These are phyloP conservation scores for Synergus laeviventris DNA, from an alignment of 2,888 invertebrate genomes.

Conservation along the genomic window DNA sequence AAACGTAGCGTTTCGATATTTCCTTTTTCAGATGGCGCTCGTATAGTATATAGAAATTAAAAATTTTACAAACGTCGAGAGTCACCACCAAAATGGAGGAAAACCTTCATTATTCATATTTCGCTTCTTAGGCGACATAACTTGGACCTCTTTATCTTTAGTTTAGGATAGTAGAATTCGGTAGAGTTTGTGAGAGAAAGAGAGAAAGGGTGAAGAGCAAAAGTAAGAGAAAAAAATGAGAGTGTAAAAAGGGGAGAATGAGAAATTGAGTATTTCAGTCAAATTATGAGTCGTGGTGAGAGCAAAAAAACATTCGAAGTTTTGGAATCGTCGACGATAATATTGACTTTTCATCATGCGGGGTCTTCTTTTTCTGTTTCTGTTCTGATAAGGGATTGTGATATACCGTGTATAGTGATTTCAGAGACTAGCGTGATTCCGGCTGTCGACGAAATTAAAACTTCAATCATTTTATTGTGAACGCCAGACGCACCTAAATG, in stretches of 20 bases:
- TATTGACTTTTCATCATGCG: constrained; percentile 1
- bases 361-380: not conserved
- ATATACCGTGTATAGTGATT: not conserved
- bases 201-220: constrained; percentile 8
- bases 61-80: not conserved
- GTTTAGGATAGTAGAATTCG: constrained; percentile 26
- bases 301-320: constrained; percentile 9
- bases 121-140: constrained; percentile 33
- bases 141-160: constrained; percentile 26
- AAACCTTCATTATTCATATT: constrained; percentile 24
- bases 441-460: constrained; percentile 3
- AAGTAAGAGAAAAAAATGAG: not conserved
- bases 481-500: constrained; percentile 48
- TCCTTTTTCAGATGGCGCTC: not conserved
- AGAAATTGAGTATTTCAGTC: not conserved
- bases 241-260: constrained; percentile 24
- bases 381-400: not conserved
- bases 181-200: constrained; percentile 11
- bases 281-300: constrained; percentile 17
- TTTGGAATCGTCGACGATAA: constrained; percentile 38
- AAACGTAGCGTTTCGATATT: not conserved
- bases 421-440: not conserved
- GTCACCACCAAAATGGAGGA: not conserved
- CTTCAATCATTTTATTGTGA: constrained; percentile 43
- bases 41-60: not conserved